These are phyloP conservation scores for Cyprinodon tularosa DNA, from an alignment of 2,113 vertebrate species.

Conservation along the genomic window DNA sequence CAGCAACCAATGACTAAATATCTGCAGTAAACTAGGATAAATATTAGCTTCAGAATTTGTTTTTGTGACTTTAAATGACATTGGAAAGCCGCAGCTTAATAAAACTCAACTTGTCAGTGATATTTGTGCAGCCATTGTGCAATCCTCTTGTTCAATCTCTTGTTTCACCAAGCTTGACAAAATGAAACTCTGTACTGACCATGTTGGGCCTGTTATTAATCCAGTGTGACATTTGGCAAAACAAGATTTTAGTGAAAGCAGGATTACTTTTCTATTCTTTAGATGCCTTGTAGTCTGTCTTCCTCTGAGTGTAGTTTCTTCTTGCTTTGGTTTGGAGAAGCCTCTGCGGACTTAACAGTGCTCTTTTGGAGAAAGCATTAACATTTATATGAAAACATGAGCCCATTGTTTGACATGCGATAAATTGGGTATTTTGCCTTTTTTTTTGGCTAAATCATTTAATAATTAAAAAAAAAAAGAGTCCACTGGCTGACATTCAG, in stretches of 20 bases:
- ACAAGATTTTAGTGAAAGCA: conserved; percentile 54
- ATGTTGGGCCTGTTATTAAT: conserved; percentile 55
- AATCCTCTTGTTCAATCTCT: conserved; percentile 12
- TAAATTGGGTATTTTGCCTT: conserved; percentile 72
- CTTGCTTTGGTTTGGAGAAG: conserved; percentile 28
- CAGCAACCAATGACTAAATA: no score
- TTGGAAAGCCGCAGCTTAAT: background rate
- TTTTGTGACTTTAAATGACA: background rate
- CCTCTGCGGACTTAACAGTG: conserved; percentile 29
- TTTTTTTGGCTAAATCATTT: conserved; percentile 63
- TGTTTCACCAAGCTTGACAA: conserved; percentile 19
- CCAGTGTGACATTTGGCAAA: conserved; percentile 72
- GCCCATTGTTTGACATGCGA: conserved; percentile 62
- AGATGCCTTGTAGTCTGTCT: conserved; percentile 45
- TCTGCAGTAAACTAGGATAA: background rate
- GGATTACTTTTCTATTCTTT: conserved; percentile 62
- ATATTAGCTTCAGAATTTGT: background rate
- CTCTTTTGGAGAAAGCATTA: conserved; percentile 64
- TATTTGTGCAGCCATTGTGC: background rate
- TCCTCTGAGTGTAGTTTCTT: conserved; percentile 28
- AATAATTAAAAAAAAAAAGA: conserved; percentile 37
- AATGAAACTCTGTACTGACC: conserved; percentile 35
- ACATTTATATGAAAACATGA: conserved; percentile 78
- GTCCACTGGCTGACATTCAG: conserved; percentile 47
- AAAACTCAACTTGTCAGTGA: background rate